A percentile compares a stretch with the other conserved stretches of the same genome.
phyloP scores from a whole-genome alignment of 2,113 vertebrate genomes.

The Anoplopoma fimbria region DNA sequence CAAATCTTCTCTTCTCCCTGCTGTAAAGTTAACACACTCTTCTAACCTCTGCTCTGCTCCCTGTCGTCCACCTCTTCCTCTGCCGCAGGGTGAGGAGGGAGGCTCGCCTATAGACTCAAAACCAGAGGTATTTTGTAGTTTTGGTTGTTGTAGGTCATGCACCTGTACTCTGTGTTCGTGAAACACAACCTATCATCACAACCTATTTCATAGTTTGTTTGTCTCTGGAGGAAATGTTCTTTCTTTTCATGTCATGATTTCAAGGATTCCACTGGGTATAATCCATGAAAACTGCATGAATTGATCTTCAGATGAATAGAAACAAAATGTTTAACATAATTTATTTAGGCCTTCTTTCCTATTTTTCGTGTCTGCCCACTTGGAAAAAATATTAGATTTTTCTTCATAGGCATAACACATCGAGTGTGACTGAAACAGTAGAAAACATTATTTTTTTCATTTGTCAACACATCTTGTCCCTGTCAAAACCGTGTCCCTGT shows the following conservation, averaged over 20 bases:
- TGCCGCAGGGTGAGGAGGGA: slow-evolving; percentile 82
- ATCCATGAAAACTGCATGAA: slow-evolving; percentile 53
- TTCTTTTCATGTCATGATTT: slow-evolving; percentile 41
- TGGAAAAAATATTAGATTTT: slow-evolving; percentile 17
- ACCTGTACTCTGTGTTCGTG: slow-evolving; percentile 24
- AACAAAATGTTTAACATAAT: slow-evolving; percentile 29
- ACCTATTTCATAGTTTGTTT: slow-evolving; percentile 39
- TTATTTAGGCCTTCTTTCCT: slow-evolving; percentile 7
- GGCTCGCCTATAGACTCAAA: slow-evolving; percentile 83
- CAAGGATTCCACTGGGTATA: slow-evolving; percentile 36
- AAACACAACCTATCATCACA: slow-evolving; percentile 22
- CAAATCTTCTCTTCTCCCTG: slow-evolving; percentile 36
- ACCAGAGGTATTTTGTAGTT: slow-evolving; percentile 84
- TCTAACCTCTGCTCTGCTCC: slow-evolving; percentile 62
- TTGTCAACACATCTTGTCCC: slow-evolving; percentile 20
- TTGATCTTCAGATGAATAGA: slow-evolving; percentile 34
- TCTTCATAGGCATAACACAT: slow-evolving; percentile 7
- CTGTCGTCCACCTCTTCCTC: slow-evolving; percentile 40
- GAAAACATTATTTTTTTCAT: too few species aligned
- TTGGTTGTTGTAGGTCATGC: slow-evolving; percentile 55
- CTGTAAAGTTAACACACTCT: slow-evolving; percentile 46
- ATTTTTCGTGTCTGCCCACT: not conserved
- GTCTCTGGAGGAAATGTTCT: slow-evolving; percentile 48
- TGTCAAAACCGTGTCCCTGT: slow-evolving; percentile 30
- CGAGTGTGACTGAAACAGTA: slow-evolving; percentile 3